Evolutionary conservation across 2,113 vertebrate species (phyloP).

Genomic region (crab-eating macaque (Macaca fascicularis)): DNA sequence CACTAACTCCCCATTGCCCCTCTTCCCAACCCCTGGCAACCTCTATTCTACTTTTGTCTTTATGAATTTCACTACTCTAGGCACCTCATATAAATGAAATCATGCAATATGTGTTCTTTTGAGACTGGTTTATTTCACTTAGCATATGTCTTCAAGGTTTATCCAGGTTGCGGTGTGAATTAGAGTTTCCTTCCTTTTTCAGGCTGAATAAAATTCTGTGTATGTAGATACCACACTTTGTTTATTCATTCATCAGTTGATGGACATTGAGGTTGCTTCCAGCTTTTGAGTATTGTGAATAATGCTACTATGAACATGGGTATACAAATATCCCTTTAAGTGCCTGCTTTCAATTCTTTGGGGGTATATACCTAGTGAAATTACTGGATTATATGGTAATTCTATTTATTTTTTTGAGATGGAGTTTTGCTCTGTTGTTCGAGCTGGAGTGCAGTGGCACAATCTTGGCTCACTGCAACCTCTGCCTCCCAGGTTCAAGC

Average conservation of each 20-base stretch:
- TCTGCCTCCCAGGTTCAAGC: no score
- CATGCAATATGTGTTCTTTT: neutral
- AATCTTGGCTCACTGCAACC: no score
- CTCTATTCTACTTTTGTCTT: neutral
- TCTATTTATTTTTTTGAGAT: no score
- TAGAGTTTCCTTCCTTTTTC: neutral
- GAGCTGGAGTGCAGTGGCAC: no score
- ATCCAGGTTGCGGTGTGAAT: neutral
- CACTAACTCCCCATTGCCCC: neutral
- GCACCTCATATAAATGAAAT: no score
- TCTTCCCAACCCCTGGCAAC: neutral
- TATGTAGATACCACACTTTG: neutral
- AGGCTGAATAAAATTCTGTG: neutral
- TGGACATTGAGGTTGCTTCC: neutral
- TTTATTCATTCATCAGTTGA: neutral
- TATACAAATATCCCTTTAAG: neutral
- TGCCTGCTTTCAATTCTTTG: neutral
- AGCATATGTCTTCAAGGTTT: neutral
- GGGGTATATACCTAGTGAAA: neutral
- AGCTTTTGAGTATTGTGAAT: neutral
- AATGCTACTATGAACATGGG: neutral
- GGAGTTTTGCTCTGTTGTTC: no score
- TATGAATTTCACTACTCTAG: neutral
- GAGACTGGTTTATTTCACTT: neutral
- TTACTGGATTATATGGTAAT: neutral